These are phyloP conservation scores for Poecilia wingei DNA, from an alignment of 2,797 vertebrate species.

Conservation along the genomic window DNA sequence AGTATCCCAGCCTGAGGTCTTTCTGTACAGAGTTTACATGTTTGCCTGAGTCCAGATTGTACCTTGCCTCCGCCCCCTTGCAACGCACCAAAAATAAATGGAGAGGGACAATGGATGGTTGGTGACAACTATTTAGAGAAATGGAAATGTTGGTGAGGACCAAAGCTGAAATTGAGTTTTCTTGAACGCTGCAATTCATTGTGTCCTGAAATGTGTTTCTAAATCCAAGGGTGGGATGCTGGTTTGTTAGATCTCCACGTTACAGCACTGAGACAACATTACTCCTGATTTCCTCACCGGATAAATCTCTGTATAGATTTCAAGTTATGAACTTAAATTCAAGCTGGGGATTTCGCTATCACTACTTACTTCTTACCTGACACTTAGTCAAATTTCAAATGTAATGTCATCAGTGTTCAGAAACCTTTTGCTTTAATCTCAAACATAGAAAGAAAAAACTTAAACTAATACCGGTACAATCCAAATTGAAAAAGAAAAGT, in stretches of 20 bases:
- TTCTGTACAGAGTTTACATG: background rate
- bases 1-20: background rate
- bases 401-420: background rate
- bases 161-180: background rate
- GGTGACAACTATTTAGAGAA: background rate
- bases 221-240: background rate
- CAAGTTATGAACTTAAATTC: background rate
- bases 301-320: background rate
- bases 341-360: background rate
- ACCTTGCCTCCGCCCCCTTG: background rate
- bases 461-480: background rate
- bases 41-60: background rate
- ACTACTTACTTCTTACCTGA: background rate
- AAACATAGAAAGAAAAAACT: background rate
- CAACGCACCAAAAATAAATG: background rate
- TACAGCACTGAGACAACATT: background rate
- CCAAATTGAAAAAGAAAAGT: constrained; percentile 1
- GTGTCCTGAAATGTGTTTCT: background rate
- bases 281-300: background rate
- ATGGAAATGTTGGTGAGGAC: background rate
- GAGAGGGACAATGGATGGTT: too few species aligned
- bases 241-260: background rate
- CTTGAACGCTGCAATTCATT: background rate
- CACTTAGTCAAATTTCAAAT: background rate
- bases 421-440: background rate